These are phyloP conservation scores for Pinna nobilis DNA, from an alignment of 1,140 invertebrate species.

Conservation along the genomic window DNA sequence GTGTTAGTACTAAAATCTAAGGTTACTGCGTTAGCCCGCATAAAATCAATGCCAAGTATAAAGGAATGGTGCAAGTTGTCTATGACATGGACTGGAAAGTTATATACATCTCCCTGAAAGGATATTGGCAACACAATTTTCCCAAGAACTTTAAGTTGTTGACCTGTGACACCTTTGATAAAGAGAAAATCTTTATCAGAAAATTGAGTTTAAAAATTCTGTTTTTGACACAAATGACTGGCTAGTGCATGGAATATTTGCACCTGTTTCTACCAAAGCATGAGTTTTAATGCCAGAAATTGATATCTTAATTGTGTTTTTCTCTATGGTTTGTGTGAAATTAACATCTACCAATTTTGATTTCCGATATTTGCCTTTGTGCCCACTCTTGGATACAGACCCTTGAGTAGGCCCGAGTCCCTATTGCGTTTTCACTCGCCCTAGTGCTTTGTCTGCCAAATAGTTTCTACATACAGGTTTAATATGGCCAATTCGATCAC, in stretches of 20 bases:
- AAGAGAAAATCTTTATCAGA: background rate
- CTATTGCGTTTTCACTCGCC: background rate
- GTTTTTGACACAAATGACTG: slow-evolving; percentile 25
- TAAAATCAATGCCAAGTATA: slow-evolving; percentile 11
- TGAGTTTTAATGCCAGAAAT: background rate
- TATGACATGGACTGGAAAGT: slow-evolving; percentile 19
- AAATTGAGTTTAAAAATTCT: background rate
- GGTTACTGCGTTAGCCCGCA: background rate
- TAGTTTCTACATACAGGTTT: slow-evolving; percentile 4
- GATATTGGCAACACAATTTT: slow-evolving; percentile 3
- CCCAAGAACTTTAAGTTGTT: background rate
- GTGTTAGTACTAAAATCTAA: slow-evolving; percentile 7
- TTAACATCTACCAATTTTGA: background rate
- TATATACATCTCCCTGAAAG: background rate
- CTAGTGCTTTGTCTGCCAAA: background rate
- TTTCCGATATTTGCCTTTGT: background rate
- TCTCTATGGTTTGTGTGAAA: slow-evolving; percentile 2
- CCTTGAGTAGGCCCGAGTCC: slow-evolving; percentile 6
- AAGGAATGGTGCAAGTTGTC: background rate
- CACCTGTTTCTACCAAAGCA: slow-evolving; percentile 16
- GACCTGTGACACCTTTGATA: background rate
- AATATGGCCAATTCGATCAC: background rate
- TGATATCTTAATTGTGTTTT: slow-evolving; percentile 6
- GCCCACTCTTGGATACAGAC: slow-evolving; percentile 3
- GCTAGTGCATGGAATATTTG: slow-evolving; percentile 1